Conservation (phyloP, 1,140 invertebrate species). For the Penaeus japonicus region DNA sequence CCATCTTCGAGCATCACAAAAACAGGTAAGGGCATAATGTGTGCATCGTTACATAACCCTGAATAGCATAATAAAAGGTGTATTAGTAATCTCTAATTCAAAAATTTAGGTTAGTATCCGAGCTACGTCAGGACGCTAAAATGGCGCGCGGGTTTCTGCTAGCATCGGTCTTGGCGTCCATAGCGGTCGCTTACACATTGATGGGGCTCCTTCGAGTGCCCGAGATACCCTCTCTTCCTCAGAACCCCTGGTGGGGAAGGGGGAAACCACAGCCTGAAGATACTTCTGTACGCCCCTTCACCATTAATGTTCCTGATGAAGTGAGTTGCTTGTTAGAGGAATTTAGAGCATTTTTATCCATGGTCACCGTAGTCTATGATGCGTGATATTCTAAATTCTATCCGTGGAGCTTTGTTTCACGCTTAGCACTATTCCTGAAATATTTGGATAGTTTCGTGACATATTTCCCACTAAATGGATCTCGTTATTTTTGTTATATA, state of each 20-base stretch:
- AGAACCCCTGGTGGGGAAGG: conserved; percentile 49
- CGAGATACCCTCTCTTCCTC: conserved; percentile 11
- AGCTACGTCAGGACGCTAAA: not conserved
- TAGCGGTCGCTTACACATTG: not conserved
- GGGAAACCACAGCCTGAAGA: conserved; percentile 24
- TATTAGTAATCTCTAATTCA: not conserved
- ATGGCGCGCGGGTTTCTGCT: not conserved
- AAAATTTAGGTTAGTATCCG: not conserved
- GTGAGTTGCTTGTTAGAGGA: not conserved
- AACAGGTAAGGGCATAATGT: not conserved
- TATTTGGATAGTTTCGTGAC: not conserved
- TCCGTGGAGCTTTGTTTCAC: too few relatives aligned
- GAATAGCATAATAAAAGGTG: too few relatives aligned
- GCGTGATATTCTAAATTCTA: too few relatives aligned
- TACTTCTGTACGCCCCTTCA: conserved; percentile 31
- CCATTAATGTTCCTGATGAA: conserved; percentile 37
- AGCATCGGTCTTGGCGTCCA: not conserved
- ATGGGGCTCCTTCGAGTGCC: not conserved
- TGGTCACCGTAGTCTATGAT: too few relatives aligned
- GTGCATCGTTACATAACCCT: too few relatives aligned
- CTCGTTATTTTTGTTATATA: too few relatives aligned
- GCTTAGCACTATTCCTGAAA: too few relatives aligned
- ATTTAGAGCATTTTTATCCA: too few relatives aligned
- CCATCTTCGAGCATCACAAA: too few relatives aligned
- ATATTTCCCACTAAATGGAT: not conserved